These are phyloP conservation scores for Phalanger gymnotis DNA, from an alignment of 2,797 vertebrate genomes.

Conservation along the genomic window DNA sequence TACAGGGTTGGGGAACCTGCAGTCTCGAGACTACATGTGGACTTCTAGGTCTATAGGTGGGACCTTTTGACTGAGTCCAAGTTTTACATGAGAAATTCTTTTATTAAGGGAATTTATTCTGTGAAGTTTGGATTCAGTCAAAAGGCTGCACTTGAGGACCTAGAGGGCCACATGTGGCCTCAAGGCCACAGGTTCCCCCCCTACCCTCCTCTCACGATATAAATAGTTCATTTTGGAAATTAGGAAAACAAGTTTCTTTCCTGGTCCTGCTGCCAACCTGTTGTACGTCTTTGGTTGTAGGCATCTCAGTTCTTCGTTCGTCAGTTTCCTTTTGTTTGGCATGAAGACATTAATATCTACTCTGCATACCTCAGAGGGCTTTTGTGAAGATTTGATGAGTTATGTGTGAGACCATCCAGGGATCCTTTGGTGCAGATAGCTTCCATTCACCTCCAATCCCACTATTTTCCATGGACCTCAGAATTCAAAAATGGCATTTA, in stretches of 20 bases:
- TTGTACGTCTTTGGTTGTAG: not conserved
- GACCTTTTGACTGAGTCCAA: too few species aligned
- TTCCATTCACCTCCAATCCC: not conserved
- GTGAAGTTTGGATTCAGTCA: too few species aligned
- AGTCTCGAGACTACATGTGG: too few species aligned
- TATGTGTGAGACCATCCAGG: not conserved
- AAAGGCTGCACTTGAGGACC: too few species aligned
- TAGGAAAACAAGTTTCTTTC: not conserved
- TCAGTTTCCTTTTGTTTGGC: not conserved
- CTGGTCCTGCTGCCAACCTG: not conserved
- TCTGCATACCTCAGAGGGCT: not conserved
- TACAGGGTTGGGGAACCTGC: too few species aligned
- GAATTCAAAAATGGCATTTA: not conserved
- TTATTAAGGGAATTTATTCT: too few species aligned
- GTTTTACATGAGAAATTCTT: too few species aligned
- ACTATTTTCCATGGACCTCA: not conserved
- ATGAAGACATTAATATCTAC: not conserved
- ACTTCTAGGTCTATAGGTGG: too few species aligned
- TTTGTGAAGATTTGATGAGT: not conserved
- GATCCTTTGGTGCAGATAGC: not conserved
- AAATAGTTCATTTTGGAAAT: not conserved
- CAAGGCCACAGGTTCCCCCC: too few species aligned
- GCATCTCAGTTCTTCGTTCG: not conserved
- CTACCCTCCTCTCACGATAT: not conserved
- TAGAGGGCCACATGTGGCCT: too few species aligned